A percentile compares a stretch with the other conserved stretches of the same genome.
Evolutionary conservation across 2,888 invertebrate genomes (phyloP).

Genomic region (Chrysodeixis includens): DNA sequence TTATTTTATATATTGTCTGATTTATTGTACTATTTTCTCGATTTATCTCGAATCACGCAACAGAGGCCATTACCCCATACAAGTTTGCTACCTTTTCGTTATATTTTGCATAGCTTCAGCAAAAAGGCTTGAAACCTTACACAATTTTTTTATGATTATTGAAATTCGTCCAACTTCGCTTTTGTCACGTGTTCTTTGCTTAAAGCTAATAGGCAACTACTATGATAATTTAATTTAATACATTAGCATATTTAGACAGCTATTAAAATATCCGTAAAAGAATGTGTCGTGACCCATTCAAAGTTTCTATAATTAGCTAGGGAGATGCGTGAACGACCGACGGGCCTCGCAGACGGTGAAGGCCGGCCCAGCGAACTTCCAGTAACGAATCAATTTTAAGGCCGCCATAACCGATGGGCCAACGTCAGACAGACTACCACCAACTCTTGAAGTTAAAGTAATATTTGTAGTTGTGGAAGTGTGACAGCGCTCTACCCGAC

Average conservation of each 20-base stretch:
- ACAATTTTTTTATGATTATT: not conserved
- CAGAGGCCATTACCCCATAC: no score
- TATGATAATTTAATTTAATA: not conserved
- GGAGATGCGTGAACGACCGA: conserved; percentile 74
- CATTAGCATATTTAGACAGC: conserved; percentile 19
- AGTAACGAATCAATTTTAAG: conserved; percentile 59
- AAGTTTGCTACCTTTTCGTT: no score
- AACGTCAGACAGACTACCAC: no score
- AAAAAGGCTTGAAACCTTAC: no score
- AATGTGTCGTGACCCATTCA: conserved; percentile 59
- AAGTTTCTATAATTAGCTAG: conserved; percentile 71
- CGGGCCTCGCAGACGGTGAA: conserved; percentile 66
- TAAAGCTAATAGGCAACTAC: not conserved
- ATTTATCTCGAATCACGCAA: no score
- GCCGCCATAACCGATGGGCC: conserved; percentile 47
- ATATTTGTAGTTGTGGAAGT: no score
- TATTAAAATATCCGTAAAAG: conserved; percentile 34
- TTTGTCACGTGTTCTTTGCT: not conserved
- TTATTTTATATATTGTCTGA: no score
- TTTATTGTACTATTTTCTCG: no score
- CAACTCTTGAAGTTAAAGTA: no score
- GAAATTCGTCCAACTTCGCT: not conserved
- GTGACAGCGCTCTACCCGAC: no score
- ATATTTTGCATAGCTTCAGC: no score
- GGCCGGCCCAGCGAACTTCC: conserved; percentile 63